These are phyloP conservation scores for Spheniscus mendiculus DNA, from an alignment of 2,113 vertebrate genomes.

Conservation along the genomic window DNA sequence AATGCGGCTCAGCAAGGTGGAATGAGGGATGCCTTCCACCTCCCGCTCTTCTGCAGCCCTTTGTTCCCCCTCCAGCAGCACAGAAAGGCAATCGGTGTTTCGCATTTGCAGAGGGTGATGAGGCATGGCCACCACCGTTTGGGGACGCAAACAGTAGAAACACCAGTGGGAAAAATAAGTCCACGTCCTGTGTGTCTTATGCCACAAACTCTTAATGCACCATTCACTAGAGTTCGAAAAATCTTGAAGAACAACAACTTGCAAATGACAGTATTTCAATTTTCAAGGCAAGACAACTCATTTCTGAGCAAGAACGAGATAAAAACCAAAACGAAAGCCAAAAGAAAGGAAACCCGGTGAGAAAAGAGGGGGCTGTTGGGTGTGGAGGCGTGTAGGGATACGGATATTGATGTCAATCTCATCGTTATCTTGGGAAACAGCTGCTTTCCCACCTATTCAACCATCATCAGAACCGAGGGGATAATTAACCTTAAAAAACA, in stretches of 20 bases:
- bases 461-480: background rate
- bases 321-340: background rate
- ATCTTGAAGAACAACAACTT: background rate
- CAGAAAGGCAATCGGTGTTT: background rate
- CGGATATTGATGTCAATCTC: background rate
- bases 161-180: background rate
- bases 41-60: background rate
- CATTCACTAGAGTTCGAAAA: background rate
- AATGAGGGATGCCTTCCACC: background rate
- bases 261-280: background rate
- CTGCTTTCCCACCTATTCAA: background rate
- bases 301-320: background rate
- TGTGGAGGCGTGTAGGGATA: background rate
- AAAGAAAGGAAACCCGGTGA: background rate
- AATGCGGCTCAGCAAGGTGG: background rate
- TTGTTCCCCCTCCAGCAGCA: background rate
- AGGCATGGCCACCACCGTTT: background rate
- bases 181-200: accelerated
- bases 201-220: accelerated
- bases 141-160: background rate
- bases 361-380: background rate
- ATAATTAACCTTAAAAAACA: background rate
- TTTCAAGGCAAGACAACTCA: background rate
- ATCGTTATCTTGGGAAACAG: background rate
- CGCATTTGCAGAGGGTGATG: accelerated